Base-by-base conservation (phyloP, 2,888 invertebrate genomes). In the Drosophila buzzatii region DNA sequence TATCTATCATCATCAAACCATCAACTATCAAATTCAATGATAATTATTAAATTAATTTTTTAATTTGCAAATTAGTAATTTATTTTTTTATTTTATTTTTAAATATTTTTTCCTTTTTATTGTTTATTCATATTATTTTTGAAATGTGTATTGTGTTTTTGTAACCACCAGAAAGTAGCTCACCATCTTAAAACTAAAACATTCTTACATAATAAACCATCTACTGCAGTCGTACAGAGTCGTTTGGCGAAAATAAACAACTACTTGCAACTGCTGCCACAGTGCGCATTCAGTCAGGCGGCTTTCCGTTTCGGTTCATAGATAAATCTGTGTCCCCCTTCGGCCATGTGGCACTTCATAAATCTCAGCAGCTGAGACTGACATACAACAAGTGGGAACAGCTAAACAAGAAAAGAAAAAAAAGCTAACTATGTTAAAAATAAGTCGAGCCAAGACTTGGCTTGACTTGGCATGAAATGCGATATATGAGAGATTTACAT, bases 401-500 rank as follows among this genome's bases (percentile, higher is more conserved):
- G 42, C 37, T 33, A 37, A 37, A 42, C 33, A 5, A n/a, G 41
- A 16, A 62, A 53, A 27, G 12, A 58, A 31, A 31, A 51, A 33
- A 51, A 33, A 85, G 80, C 81, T 86, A 85, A 86, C 89, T 79
- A 81, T 79, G 84, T 86, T 89, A 79, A 83, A 89, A 89, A 84
- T 79, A 85, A 89, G 87, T 89, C 81, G 75, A 72, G 84, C 60
- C 64, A 74, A 71, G 66, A 76, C 68, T 44, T 65, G 69, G 62
- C 75, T 73, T 70, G 69, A 71, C 76, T 79, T 60, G 70, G 59
- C 33, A 57, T 70, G 69, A 81, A 74, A 82, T 71, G 72, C 44
- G 55, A 69, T 67, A 85, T 64, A 45, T 10, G 51, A 20, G 47
- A 51, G 39, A 31, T 76, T 79, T 71, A 63, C 59, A 68, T 65